A percentile compares a stretch with the other conserved stretches of the same genome.
Evolutionary conservation across 2,888 invertebrate genomes (phyloP).

Genomic region (Agelastica alni): DNA sequence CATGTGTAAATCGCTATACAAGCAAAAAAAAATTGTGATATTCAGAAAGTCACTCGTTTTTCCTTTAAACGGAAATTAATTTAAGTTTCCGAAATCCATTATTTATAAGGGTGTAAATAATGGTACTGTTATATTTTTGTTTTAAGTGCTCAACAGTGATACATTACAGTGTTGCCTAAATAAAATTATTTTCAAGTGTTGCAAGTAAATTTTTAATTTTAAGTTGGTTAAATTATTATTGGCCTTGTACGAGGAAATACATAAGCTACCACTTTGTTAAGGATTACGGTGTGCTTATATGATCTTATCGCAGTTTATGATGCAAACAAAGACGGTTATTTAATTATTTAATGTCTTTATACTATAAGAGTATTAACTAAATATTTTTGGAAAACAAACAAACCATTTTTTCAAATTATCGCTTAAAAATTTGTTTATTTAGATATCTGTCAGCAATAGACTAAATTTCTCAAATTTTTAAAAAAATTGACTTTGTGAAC

Average conservation of each 20-base stretch:
- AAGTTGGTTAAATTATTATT: not conserved
- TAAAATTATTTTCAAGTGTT: not conserved
- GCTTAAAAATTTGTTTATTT: no score
- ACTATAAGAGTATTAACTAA: no score
- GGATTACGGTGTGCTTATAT: not conserved
- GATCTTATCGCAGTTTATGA: not conserved
- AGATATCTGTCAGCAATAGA: no score
- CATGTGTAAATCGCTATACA: slow-evolving; percentile 9
- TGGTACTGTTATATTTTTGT: no score
- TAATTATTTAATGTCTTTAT: not conserved
- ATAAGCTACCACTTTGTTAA: not conserved
- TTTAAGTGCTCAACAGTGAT: no score
- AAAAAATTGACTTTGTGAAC: no score
- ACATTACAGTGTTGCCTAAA: not conserved
- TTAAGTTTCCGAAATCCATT: slow-evolving; percentile 10
- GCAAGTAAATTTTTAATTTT: no score
- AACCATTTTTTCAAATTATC: no score
- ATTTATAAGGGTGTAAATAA: slow-evolving; percentile 9
- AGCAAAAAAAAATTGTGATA: slow-evolving; percentile 17
- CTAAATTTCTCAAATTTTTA: no score
- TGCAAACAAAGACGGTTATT: not conserved
- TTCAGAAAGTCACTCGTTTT: slow-evolving; percentile 11
- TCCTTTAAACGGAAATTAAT: slow-evolving; percentile 12
- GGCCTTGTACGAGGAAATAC: not conserved
- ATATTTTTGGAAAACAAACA: no score